A percentile compares a stretch with the other conserved stretches of the same genome.
Evolutionary conservation across 92 coral and sea anemone species (phyloP).

Genomic region (Pocillopora grandis): DNA sequence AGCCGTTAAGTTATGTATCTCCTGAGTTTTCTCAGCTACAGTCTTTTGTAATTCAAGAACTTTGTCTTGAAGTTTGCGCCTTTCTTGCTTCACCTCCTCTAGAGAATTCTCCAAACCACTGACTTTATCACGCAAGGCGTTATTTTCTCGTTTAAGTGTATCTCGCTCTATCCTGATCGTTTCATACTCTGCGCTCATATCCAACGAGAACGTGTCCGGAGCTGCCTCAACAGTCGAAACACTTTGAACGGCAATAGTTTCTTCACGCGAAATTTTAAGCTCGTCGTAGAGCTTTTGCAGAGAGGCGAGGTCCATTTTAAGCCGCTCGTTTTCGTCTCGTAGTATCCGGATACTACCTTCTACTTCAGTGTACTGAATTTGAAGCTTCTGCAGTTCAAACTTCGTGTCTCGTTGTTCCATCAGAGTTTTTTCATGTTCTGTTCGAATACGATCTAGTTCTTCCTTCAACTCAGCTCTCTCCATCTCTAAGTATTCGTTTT

Average conservation of each 20-base stretch:
- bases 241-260: conserved; percentile 63
- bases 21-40: conserved; percentile 81
- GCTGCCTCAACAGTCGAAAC: conserved; percentile 67
- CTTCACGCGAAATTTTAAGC: conserved; percentile 74
- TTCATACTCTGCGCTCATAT: conserved; percentile 67
- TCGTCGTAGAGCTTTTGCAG: conserved; percentile 65
- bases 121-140: conserved; percentile 66
- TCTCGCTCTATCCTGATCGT: conserved; percentile 69
- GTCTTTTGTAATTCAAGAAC: conserved; percentile 83
- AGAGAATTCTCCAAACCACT: conserved; percentile 57
- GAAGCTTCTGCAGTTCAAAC: conserved; percentile 90
- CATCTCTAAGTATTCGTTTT: conserved; percentile 75
- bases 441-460: conserved; percentile 77
- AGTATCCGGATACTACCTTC: conserved; percentile 79
- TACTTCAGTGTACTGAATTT: conserved; percentile 77
- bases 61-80: conserved; percentile 82
- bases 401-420: conserved; percentile 86
- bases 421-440: conserved; percentile 70
- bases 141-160: conserved; percentile 69
- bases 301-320: conserved; percentile 73
- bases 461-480: conserved; percentile 81
- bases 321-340: conserved; percentile 90
- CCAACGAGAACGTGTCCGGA: conserved; percentile 59
- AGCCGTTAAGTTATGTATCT: conserved; percentile 81
- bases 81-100: conserved; percentile 79